Evolutionary conservation across 35 echinoderm and acorn worm species (phyloP).

Genomic region (Anneissia japonica): DNA sequence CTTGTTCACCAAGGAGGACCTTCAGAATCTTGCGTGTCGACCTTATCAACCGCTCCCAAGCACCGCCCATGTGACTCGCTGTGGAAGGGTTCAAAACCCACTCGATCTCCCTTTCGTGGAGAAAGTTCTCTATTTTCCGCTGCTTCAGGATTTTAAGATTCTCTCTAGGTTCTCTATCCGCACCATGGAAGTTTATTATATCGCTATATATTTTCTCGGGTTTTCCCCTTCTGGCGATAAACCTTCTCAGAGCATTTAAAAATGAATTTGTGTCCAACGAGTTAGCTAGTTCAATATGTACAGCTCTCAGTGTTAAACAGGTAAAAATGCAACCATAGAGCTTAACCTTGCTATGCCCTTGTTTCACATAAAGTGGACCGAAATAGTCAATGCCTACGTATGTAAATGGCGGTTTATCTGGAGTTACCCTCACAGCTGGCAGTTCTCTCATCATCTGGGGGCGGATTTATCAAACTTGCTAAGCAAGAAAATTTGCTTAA

Average conservation of each 20-base stretch:
- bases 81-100: constrained; percentile 48
- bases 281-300: constrained; percentile 50
- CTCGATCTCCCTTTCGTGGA: constrained; percentile 16
- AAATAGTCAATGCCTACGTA: constrained; percentile 58
- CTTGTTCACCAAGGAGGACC: constrained; percentile 19
- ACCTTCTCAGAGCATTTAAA: constrained; percentile 49
- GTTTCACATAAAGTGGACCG: constrained; percentile 54
- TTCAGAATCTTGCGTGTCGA: constrained; percentile 18
- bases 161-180: constrained; percentile 23
- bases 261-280: constrained; percentile 53
- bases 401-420: constrained; percentile 43
- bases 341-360: constrained; percentile 34
- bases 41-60: constrained; percentile 31
- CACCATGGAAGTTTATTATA: constrained; percentile 33
- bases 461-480: too few relatives aligned
- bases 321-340: constrained; percentile 63
- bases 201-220: constrained; percentile 18
- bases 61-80: constrained; percentile 39
- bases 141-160: constrained; percentile 13
- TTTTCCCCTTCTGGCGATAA: constrained; percentile 33
- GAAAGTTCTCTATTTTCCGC: neutral
- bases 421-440: constrained; percentile 25
- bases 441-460: constrained; percentile 55
- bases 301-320: constrained; percentile 41
- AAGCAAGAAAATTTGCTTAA: too few relatives aligned